Percentiles rank a stretch among this genome's conserved stretches.
Evolutionary conservation across 2,888 invertebrate genomes (phyloP).

Genomic region (Yponomeuta sedellus): DNA sequence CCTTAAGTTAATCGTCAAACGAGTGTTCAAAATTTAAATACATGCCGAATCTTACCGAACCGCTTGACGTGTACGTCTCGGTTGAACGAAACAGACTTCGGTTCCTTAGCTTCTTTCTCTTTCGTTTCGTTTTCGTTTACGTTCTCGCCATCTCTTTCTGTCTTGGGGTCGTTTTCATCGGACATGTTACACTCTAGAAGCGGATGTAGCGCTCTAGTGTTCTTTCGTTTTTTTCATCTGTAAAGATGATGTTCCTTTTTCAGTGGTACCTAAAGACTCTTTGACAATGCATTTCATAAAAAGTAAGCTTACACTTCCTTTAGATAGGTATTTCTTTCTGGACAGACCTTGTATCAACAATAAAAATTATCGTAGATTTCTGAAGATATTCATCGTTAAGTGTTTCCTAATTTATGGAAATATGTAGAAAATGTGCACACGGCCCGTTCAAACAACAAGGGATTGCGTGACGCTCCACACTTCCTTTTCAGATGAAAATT

Average conservation of each 20-base stretch:
- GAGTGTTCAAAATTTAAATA: background rate
- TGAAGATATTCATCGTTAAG: too few species aligned
- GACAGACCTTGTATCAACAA: too few species aligned
- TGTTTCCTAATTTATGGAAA: too few species aligned
- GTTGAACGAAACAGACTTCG: conserved; percentile 90
- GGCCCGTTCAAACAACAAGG: too few species aligned
- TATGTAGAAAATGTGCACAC: too few species aligned
- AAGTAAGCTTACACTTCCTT: too few species aligned
- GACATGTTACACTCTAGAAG: conserved; percentile 40
- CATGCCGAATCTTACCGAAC: conserved; percentile 80
- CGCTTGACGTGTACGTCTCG: conserved; percentile 93
- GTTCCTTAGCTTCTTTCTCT: conserved; percentile 67
- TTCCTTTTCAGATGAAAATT: too few species aligned
- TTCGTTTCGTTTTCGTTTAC: conserved; percentile 50
- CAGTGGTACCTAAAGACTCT: too few species aligned
- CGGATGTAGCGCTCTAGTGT: background rate
- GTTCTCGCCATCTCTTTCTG: conserved; percentile 61
- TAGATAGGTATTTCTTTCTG: too few species aligned
- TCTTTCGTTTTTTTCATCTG: conserved; percentile 62
- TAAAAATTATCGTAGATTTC: too few species aligned
- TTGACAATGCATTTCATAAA: too few species aligned
- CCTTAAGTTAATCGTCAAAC: background rate
- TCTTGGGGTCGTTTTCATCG: conserved; percentile 60
- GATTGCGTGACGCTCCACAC: too few species aligned
- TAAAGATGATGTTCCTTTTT: conserved; percentile 33